These are phyloP conservation scores for Glaucopsyche alexis DNA, from an alignment of 2,888 invertebrate genomes.

Conservation along the genomic window DNA sequence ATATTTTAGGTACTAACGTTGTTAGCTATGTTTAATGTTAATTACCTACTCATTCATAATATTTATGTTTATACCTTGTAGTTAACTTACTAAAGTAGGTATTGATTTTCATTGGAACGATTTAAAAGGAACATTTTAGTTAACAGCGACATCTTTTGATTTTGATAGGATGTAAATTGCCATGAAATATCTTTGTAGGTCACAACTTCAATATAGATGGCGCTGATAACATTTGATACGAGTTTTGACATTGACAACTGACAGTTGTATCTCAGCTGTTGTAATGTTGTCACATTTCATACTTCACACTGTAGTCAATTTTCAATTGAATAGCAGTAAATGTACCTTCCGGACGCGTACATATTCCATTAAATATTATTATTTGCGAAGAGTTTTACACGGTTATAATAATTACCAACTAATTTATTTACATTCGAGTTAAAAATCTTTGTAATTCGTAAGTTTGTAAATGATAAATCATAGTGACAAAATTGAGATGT, in stretches of 20 bases:
- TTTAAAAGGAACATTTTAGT: too few relatives aligned
- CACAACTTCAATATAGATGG: neutral
- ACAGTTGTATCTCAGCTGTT: neutral
- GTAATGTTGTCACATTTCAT: neutral
- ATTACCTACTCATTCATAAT: too few relatives aligned
- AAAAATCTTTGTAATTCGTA: neutral
- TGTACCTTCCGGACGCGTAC: neutral
- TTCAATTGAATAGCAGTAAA: neutral
- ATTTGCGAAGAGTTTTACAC: neutral
- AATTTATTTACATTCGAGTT: neutral
- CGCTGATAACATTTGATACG: neutral
- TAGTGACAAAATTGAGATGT: conserved; percentile 21
- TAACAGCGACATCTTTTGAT: neutral
- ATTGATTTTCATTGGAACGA: too few relatives aligned
- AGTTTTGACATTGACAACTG: neutral
- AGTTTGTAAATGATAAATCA: neutral
- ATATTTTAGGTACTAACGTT: too few relatives aligned
- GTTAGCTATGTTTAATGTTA: too few relatives aligned
- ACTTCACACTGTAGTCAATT: too few relatives aligned
- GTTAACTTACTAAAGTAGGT: too few relatives aligned
- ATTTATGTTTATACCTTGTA: too few relatives aligned
- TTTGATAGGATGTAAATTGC: neutral
- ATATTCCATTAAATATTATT: neutral
- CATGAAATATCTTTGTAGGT: neutral
- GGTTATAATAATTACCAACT: neutral